Conservation (phyloP, 1,140 invertebrate species). For the Galleria mellonella region DNA sequence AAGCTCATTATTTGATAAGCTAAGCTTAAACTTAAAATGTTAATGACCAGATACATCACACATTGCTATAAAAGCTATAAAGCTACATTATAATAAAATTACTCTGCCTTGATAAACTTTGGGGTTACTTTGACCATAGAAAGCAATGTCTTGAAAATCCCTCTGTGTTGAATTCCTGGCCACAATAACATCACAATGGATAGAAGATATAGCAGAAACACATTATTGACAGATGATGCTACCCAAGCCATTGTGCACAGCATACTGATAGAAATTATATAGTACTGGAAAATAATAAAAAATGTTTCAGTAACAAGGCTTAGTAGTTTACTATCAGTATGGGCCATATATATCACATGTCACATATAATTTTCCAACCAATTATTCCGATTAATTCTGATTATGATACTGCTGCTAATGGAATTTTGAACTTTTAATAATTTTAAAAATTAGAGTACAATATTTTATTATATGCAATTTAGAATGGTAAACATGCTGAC, state of each 20-base stretch:
- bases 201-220: conserved; percentile 85
- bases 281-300: conserved; percentile 81
- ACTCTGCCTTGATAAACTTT: conserved; percentile 43
- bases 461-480: too few species aligned
- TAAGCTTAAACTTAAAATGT: conserved; percentile 52
- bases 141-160: conserved; percentile 43
- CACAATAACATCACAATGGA: conserved; percentile 68
- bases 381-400: too few species aligned
- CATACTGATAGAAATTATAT: conserved; percentile 78
- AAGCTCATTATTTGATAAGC: conserved; percentile 49
- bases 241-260: conserved; percentile 85
- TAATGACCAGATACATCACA: conserved; percentile 60
- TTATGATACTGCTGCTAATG: too few species aligned
- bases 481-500: too few species aligned
- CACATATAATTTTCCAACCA: too few species aligned
- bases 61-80: conserved; percentile 25
- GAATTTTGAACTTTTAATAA: too few species aligned
- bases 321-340: too few species aligned
- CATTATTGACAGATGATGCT: conserved; percentile 86
- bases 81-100: conserved; percentile 9
- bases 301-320: conserved; percentile 1
- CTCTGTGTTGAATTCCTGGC: conserved; percentile 70
- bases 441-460: too few species aligned
- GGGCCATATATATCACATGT: too few species aligned
- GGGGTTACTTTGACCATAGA: conserved; percentile 43